These are phyloP conservation scores for Nycticryphes semicollaris DNA, from an alignment of 2,113 vertebrate species.

Conservation along the genomic window DNA sequence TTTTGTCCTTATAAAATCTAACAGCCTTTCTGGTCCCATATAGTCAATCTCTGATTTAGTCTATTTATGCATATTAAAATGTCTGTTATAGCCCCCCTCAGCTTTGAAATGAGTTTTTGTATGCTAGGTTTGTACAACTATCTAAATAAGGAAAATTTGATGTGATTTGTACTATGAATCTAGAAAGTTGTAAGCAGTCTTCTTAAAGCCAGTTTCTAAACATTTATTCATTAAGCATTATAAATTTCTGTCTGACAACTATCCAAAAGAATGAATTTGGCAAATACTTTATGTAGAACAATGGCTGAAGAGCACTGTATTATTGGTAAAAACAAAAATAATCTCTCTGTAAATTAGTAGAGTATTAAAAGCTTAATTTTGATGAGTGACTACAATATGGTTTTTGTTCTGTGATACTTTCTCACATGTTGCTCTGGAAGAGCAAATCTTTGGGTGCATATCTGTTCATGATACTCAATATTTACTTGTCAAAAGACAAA, in stretches of 20 bases:
- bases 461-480: not conserved
- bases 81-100: not conserved
- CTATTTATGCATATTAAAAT: not conserved
- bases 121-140: not conserved
- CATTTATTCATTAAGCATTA: not conserved
- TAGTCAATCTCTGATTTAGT: not conserved
- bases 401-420: not conserved
- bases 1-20: not conserved
- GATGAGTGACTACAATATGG: not conserved
- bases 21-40: not conserved
- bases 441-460: not conserved
- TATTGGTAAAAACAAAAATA: not conserved
- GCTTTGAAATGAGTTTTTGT: not conserved
- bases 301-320: not conserved
- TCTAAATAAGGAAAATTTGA: not conserved
- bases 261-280: not conserved
- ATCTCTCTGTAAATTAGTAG: not conserved
- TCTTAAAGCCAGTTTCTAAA: not conserved
- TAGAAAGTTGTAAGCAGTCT: not conserved
- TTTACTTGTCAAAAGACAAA: not conserved
- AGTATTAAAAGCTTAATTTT: not conserved
- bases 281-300: not conserved
- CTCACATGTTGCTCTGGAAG: not conserved
- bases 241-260: not conserved
- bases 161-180: not conserved